Evolutionary conservation across 2,113 vertebrate genomes (phyloP).

Genomic region (Megaceryle maxima): DNA sequence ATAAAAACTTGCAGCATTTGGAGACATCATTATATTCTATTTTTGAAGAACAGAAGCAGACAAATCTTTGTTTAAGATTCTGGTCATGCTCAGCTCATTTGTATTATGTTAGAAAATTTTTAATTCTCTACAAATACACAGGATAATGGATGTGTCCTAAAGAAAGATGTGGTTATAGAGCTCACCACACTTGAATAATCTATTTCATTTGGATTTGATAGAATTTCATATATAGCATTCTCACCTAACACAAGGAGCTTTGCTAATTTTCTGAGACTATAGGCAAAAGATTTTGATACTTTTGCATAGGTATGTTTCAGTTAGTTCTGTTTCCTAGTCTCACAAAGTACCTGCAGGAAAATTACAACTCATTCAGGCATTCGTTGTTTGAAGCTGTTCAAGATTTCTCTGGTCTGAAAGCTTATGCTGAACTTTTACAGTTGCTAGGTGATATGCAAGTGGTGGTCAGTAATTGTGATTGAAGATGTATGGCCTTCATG

Average conservation of each 20-base stretch:
- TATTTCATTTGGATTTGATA: not conserved
- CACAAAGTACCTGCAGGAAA: not conserved
- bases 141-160: not conserved
- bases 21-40: constrained; percentile 12
- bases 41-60: not conserved
- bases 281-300: not conserved
- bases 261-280: not conserved
- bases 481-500: not conserved
- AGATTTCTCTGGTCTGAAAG: not conserved
- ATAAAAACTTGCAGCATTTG: constrained; percentile 15
- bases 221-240: not conserved
- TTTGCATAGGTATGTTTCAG: not conserved
- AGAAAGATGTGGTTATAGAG: not conserved
- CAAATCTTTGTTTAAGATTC: constrained; percentile 42
- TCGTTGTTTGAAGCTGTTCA: not conserved
- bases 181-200: not conserved
- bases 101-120: not conserved
- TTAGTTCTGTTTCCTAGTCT: not conserved
- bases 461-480: not conserved
- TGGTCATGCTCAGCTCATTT: not conserved
- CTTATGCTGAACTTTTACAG: not conserved
- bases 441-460: not conserved
- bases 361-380: not conserved
- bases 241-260: not conserved
- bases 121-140: constrained; percentile 39